Evolutionary conservation across 2,888 invertebrate species (phyloP).

Genomic region (Auanema freiburgensis): DNA sequence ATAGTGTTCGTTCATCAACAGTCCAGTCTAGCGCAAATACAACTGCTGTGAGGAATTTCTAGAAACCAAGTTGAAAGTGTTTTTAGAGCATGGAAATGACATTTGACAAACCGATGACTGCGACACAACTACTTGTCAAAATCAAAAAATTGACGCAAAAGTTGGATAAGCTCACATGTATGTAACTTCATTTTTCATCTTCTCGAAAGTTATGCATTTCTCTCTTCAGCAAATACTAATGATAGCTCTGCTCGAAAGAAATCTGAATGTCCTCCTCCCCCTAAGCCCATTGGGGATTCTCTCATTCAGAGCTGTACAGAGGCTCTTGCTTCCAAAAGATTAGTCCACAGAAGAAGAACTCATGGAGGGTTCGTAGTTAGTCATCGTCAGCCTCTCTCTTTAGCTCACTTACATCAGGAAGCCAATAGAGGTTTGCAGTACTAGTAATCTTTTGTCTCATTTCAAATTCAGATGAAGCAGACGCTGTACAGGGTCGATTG

Average conservation of each 20-base stretch:
- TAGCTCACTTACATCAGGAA: conserved; percentile 14
- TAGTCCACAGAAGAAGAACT: conserved; percentile 4
- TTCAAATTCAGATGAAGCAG: background rate
- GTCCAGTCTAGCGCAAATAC: no score
- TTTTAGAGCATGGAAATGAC: conserved; percentile 20
- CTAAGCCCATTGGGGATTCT: conserved; percentile 3
- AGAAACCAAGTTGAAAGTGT: no score
- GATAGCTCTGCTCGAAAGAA: no score
- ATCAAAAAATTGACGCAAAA: conserved; percentile 22
- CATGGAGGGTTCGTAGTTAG: conserved; percentile 13
- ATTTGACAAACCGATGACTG: conserved; percentile 27
- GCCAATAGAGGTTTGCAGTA: conserved; percentile 11
- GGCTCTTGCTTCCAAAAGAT: no score
- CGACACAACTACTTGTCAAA: conserved; percentile 24
- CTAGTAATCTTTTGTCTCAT: no score
- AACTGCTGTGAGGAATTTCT: no score
- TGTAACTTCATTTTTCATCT: background rate
- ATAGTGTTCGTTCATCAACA: no score
- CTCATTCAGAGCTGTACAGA: background rate
- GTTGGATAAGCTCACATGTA: conserved; percentile 11
- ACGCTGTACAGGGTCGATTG: conserved; percentile 9
- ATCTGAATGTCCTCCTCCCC: background rate
- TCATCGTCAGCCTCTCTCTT: conserved; percentile 14
- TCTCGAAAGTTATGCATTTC: background rate
- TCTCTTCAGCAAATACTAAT: no score